Percentiles rank a stretch among this genome's conserved stretches.
Conservation (phyloP, 2,797 vertebrate genomes). For the Hoplostethus atlanticus region DNA sequence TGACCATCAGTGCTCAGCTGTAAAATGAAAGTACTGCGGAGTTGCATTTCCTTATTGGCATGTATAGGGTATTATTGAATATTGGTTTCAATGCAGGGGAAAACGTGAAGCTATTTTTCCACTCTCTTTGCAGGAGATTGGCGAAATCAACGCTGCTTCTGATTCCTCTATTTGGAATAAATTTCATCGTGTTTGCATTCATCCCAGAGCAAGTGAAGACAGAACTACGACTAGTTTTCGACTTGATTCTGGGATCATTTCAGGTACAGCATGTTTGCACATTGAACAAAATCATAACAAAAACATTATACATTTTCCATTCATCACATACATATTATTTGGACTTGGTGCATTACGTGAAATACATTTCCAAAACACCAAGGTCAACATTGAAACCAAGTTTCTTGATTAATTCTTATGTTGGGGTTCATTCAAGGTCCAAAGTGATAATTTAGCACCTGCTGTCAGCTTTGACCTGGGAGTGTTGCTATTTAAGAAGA, state of each 20-base stretch:
- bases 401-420: constrained; percentile 4
- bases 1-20: constrained; percentile 45
- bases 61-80: constrained; percentile 41
- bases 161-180: constrained; percentile 96
- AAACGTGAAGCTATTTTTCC: constrained; percentile 24
- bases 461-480: neutral
- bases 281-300: too few species aligned
- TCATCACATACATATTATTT: neutral
- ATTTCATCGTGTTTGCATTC: constrained; percentile 96
- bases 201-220: constrained; percentile 93
- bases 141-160: constrained; percentile 96
- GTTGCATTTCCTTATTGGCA: constrained; percentile 55
- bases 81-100: constrained; percentile 35
- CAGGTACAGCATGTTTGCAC: constrained; percentile 85
- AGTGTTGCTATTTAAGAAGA: constrained; percentile 29
- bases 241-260: constrained; percentile 95
- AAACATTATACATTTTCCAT: too few species aligned
- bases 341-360: neutral
- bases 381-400: neutral
- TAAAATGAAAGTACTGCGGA: constrained; percentile 50
- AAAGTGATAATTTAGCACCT: constrained; percentile 12
- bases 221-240: constrained; percentile 91
- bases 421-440: neutral
- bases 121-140: constrained; percentile 89
- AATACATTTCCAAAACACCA: neutral